These are phyloP conservation scores for Triops longicaudatus DNA, from an alignment of 1,140 invertebrate genomes.

Conservation along the genomic window DNA sequence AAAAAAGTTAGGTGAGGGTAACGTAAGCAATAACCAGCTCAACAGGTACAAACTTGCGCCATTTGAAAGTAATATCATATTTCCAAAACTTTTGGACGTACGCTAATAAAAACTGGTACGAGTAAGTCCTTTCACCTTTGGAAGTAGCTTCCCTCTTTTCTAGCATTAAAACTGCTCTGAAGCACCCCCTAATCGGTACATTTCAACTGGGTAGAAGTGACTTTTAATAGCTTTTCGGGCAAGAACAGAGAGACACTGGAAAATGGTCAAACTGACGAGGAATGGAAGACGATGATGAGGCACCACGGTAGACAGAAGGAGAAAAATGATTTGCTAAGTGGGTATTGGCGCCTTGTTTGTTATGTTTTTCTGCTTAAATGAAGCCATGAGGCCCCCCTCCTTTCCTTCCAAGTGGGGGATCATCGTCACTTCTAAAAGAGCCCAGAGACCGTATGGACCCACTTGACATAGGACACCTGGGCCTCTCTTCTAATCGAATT, in stretches of 20 bases:
- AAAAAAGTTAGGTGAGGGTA: not conserved
- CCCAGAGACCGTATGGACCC: not conserved
- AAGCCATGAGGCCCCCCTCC: not conserved
- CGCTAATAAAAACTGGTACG: not conserved
- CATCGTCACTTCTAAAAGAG: not conserved
- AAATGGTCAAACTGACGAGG: not conserved
- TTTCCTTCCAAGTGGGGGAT: not conserved
- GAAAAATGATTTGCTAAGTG: conserved; percentile 11
- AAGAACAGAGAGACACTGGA: not conserved
- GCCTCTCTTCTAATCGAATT: conserved; percentile 6
- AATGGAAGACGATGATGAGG: not conserved
- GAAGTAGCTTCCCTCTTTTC: not conserved
- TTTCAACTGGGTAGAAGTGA: not conserved
- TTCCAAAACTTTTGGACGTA: not conserved
- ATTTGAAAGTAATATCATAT: not conserved
- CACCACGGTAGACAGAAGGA: not conserved
- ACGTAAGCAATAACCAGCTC: not conserved
- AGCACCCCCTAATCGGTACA: not conserved
- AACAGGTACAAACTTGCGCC: not conserved
- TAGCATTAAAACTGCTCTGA: no score
- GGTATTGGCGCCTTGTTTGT: not conserved
- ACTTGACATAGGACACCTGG: conserved; percentile 14
- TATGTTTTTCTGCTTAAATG: not conserved
- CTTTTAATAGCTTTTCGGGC: not conserved
- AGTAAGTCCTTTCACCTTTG: not conserved